Conservation (phyloP, 2,888 invertebrate genomes). For the Spilosoma lubricipeda region DNA sequence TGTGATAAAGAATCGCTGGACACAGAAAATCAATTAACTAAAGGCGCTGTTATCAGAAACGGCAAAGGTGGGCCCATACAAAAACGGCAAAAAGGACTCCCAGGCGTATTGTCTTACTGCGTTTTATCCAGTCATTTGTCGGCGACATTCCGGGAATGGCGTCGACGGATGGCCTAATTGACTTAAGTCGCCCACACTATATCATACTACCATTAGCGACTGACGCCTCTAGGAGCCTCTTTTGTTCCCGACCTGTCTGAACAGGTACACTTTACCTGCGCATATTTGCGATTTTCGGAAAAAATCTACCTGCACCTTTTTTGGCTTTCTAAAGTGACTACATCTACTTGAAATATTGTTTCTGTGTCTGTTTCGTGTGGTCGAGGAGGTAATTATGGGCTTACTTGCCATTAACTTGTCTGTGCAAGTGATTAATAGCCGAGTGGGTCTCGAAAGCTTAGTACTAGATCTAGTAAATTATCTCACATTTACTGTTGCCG, state of each 20-base stretch:
- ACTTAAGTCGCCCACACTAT: constrained; percentile 84
- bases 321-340: constrained; percentile 59
- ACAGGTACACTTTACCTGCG: constrained; percentile 81
- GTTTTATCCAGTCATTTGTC: constrained; percentile 82
- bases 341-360: constrained; percentile 68
- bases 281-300: constrained; percentile 66
- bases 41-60: constrained; percentile 79
- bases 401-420: constrained; percentile 69
- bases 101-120: constrained; percentile 64
- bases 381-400: constrained; percentile 68
- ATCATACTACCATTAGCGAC: constrained; percentile 79
- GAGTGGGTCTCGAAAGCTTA: constrained; percentile 62
- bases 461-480: constrained; percentile 65
- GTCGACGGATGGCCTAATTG: constrained; percentile 85
- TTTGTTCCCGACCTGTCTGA: constrained; percentile 76
- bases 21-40: constrained; percentile 83
- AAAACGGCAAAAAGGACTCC: constrained; percentile 72
- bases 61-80: constrained; percentile 60
- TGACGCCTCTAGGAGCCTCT: constrained; percentile 79
- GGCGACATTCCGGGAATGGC: constrained; percentile 84
- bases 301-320: constrained; percentile 70
- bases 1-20: constrained; percentile 75
- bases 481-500: constrained; percentile 62
- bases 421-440: constrained; percentile 71
- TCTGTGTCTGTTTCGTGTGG: constrained; percentile 59